Conservation (phyloP, 2,797 vertebrate species). For the Myoxocephalus aenaeus region DNA sequence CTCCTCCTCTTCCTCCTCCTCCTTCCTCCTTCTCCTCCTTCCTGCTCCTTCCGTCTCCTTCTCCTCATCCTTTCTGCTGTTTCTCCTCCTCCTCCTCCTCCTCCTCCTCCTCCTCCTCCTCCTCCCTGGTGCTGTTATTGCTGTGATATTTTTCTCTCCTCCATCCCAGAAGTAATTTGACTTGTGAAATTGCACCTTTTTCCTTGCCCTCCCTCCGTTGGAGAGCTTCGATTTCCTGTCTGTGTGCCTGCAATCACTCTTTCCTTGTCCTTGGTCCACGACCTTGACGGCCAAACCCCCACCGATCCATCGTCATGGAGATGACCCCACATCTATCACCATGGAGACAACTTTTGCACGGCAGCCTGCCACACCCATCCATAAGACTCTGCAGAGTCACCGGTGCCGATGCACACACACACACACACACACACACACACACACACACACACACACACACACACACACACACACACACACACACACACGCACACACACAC, state of each 20-base stretch:
- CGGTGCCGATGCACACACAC: neutral
- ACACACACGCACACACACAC: neutral
- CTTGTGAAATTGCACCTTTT: constrained; percentile 87
- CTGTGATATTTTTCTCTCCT: constrained; percentile 82
- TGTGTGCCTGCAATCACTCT: constrained; percentile 85
- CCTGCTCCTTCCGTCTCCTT: neutral
- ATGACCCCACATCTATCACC: constrained; percentile 83
- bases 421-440: neutral
- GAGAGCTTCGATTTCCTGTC: constrained; percentile 89
- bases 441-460: constrained; percentile 13
- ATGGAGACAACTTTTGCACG: constrained; percentile 78
- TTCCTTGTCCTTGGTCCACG: constrained; percentile 81
- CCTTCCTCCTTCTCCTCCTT: too few relatives aligned
- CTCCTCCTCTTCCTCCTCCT: too few relatives aligned
- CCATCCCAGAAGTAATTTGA: constrained; percentile 86
- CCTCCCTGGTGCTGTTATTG: constrained; percentile 71
- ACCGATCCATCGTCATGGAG: constrained; percentile 77
- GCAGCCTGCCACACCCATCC: constrained; percentile 68
- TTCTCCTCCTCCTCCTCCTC: constrained; percentile 29
- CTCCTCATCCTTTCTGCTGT: constrained; percentile 20
- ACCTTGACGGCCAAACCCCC: constrained; percentile 78
- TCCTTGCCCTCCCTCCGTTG: constrained; percentile 55
- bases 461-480: neutral
- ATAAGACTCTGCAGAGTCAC: constrained; percentile 54
- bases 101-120: constrained; percentile 37